Base-by-base conservation (phyloP, 2,113 vertebrate species). In the Salvelinus fontinalis region DNA sequence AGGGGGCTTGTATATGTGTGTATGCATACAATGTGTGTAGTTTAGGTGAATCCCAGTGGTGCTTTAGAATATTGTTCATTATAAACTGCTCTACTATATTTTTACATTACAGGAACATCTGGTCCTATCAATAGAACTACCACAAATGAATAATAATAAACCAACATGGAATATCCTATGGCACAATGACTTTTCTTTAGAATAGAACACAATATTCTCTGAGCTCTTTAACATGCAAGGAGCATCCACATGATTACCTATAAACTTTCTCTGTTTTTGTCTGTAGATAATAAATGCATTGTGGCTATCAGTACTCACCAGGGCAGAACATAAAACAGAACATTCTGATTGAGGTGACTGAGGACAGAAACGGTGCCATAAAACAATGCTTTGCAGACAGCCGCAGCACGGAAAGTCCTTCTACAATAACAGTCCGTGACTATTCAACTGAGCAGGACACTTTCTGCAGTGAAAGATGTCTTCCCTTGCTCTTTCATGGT, bases 391-490 rank as follows among this genome's bases (percentile, higher is more conserved):
- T 24, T 22, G 16, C 20, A 64, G 60, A 14, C 64, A 66, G 26
- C 7, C n/a, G 22, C 64, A 29, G 26, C 29, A 31, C 65, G 24
- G 44, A 65, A 67, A 39, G 51, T 11, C 24, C 13, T 29, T 67
- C 65, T 57, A 20, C 54, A 57, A 67, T 18, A 67, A 73, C 34
- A 34, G 65, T 14, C n/a, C 9, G 34, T 44, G 62, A 22, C 27
- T 75, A 27, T 12, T 64, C 44, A 57, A 4, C 26, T 16, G 16
- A 64, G 57, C 44, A 71, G 67, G 31, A 44, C 69, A 27, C 18
- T 31, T 48, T 64, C n/a, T 69, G 57, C 66, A 22, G n/a, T 64
- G n/a, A 7, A 20, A 57, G 71, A 39, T 73, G 54, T 73, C 26
- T 67, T 54, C 66, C 9, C 4, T 26, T 26, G 65, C 65, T 27